Base-by-base conservation (phyloP, 2,113 vertebrate genomes). In the Lates calcarifer region DNA sequence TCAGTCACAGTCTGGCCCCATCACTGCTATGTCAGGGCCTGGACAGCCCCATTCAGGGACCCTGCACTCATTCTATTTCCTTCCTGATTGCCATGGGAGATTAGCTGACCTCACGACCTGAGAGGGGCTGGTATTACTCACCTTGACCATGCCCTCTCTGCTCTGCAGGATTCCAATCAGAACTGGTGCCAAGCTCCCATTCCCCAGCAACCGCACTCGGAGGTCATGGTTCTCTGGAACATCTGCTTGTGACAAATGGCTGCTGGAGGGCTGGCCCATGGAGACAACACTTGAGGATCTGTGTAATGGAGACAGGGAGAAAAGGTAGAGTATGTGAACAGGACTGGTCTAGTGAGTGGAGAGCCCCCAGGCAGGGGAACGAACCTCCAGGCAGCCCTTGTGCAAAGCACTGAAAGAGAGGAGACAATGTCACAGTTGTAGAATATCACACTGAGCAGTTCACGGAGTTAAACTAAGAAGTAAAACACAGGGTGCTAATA, bases 211-310 rank as follows among this genome's bases (percentile, higher is more conserved):
- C 80, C 74, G 66, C 78, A 39, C 71, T 60, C 67, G 57, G 84
- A 85, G 90, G 89, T 91, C 86, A 87, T 22, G 24, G 74, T 79
- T 88, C 81, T 82, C 79, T 82, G 70, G 82, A 88, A 89, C 85
- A 91, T 89, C 87, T 87, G 86, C 89, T 87, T 76, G 63, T 87
- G 89, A 93, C 89, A 93, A 92, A 93, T 89, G 81, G 83, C 82
- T 84, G 78, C 87, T 83, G 75, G 75, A 90, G 72, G 82, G 79
- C 61, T 77, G 77, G 74, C 74, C 80, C 58, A 51, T 37, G 14
- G 84, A 85, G 73, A 84, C 26, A 26, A 31, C 70, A 79, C 55
- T 81, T 83, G 74, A 86, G 70, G 60, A 56, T 76, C 63, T 87
- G 57, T 11, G 28, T 77, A 77, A 76, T 31, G 58, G 45, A 73